A percentile compares a stretch with the other conserved stretches of the same genome.
These are phyloP conservation scores for Dryococelus australis DNA, from an alignment of 2,888 invertebrate genomes.

Conservation along the genomic window DNA sequence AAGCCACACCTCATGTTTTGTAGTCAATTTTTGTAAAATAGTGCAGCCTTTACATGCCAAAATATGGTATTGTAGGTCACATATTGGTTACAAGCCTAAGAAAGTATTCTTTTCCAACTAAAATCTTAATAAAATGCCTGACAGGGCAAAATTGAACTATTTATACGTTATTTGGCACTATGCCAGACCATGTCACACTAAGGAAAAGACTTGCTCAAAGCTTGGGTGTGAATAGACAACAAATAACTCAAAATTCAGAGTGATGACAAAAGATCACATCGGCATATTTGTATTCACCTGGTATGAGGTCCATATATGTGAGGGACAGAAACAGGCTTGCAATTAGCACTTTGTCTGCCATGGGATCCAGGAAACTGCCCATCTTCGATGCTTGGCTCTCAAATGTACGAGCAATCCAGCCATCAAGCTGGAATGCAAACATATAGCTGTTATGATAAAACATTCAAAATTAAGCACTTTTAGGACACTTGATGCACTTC, in stretches of 20 bases:
- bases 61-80: too few species aligned
- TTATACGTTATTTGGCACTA: background rate
- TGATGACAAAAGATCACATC: background rate
- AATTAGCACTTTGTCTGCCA: conserved; percentile 95
- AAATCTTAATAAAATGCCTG: too few species aligned
- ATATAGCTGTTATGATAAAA: conserved; percentile 30
- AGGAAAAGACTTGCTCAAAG: too few species aligned
- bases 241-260: background rate
- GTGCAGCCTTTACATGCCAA: too few species aligned
- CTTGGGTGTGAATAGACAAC: background rate
- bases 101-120: too few species aligned
- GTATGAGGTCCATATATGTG: conserved; percentile 86
- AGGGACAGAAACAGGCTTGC: conserved; percentile 87
- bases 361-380: conserved; percentile 94
- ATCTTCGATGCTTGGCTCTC: conserved; percentile 89
- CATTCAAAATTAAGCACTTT: background rate
- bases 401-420: conserved; percentile 94
- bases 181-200: background rate
- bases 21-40: too few species aligned
- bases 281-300: conserved; percentile 60
- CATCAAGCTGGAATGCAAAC: conserved; percentile 76
- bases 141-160: too few species aligned
- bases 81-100: too few species aligned
- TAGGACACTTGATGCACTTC: too few species aligned
- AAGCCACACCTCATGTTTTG: too few species aligned